Base-by-base conservation (phyloP, 37 sponge, comb jelly and placozoan genomes). In the Geodia barretti region DNA sequence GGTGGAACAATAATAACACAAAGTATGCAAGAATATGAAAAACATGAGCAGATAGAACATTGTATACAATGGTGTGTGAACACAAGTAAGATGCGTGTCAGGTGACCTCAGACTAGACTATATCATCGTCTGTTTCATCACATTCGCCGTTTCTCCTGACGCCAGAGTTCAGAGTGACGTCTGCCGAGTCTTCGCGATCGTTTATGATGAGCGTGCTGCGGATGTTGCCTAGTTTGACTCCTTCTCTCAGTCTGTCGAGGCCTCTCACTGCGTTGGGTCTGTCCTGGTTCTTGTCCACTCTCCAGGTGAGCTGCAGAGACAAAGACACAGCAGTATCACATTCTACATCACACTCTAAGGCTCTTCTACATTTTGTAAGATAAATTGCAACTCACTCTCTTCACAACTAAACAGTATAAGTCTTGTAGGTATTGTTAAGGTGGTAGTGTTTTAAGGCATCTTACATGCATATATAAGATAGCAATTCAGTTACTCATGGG, bases 101-200 rank as follows among this genome's bases (percentile, higher is more conserved):
- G n/a, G n/a, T n/a, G n/a, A n/a, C n/a, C n/a, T n/a, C n/a, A n/a
- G n/a, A n/a, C n/a, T n/a, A n/a, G n/a, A n/a, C n/a, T n/a, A n/a
- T n/a, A n/a, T n/a, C n/a, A n/a, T n/a, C n/a, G n/a, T n/a, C n/a
- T n/a, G n/a, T n/a, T n/a, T n/a, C n/a, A n/a, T n/a, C n/a, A n/a
- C n/a, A 58, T 58, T 11, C 19, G 11, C 61, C 76, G 5, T n/a
- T 9, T 39, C 60, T 80, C 7, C 47, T 70, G n/a, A n/a, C n/a
- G n/a, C 81, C 81, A 80, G 81, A 70, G 60, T 80, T 80, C 0
- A 80, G 37, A 21, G 81, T 80, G 17, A 80, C 72, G 54, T 43
- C 47, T 2, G 81, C 69, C 1, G 21, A 24, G 62, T 80, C 62
- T 1, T n/a, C 23, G 37, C 23, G 30, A 39, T 58, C 37, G 23